Base-by-base conservation (phyloP, 1,140 invertebrate genomes). In the Macrostomum lignano region DNA sequence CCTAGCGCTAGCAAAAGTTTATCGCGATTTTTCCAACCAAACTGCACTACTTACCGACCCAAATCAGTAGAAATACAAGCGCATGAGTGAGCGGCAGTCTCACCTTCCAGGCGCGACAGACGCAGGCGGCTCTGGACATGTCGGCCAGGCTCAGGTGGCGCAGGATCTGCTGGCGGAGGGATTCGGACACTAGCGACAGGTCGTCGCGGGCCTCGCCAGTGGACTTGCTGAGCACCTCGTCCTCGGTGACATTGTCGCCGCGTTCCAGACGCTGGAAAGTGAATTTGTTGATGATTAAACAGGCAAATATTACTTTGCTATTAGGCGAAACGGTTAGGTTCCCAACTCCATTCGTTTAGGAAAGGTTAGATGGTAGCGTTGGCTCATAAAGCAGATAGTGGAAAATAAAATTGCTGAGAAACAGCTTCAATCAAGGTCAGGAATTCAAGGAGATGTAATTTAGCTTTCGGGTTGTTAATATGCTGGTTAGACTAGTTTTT, bases 61-160 rank as follows among this genome's bases (percentile, higher is more conserved):
- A 4, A 28, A 5, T 3, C 9, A 28, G 9, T 7, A 28, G 4
- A 28, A 28, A 9, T 28, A 7, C 7, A 28, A 4, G n/a, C n/a
- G n/a, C n/a, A n/a, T n/a, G n/a, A n/a, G 41, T 48, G 9, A 44
- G 41, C 25, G 52, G 47, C 2, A 51, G 48, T 11, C 56, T 45
- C 19, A 57, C 47, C 33, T 58, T 58, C 55, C 55, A 58, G 6
- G 53, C 52, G 14, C 54, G 43, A 40, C 55, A 58, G 1, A 58
- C 55, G 36, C 46, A 45, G 2, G 55, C 46, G 44, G 51, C 55
- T 23, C 49, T 40, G 7, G 51, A 47, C 9, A 56, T 33, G 36
- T 58, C 55, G 21, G 41, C 43, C n/a, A 56, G 41, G 37, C 52
- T 47, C 11, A 58, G 36, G 38, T 49, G 48, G 28, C 44, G 46